Evolutionary conservation across 2,113 vertebrate species (phyloP), one percentile per base, ranked within the genome.

Genomic region (Oreocharis arfaki): DNA sequence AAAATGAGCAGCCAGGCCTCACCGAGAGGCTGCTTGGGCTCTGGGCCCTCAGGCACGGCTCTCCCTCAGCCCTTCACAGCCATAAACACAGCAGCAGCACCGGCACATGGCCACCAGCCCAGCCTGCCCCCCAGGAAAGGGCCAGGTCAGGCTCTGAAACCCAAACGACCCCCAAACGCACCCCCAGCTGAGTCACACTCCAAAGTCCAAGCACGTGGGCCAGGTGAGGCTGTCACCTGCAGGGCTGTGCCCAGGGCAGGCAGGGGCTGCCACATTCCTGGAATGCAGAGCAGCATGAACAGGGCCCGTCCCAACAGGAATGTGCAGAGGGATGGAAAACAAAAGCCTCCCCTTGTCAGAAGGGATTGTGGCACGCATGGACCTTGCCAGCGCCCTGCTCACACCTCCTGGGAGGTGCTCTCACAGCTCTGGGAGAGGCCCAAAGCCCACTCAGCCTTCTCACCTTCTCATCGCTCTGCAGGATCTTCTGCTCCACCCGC

Each of bases 381-480:
- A 14, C 22, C 24, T 2, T 11, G 5, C 42, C 59, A 52, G 24
- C 0, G 35, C 56, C 64, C 52, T 11, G 14, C 50, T 41, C n/a
- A 49, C 50, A 67, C 49, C 47, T 73, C 47, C 7, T 21, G 33
- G 23, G 46, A n/a, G n/a, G n/a, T n/a, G n/a, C n/a, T n/a, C 52
- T 76, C 57, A n/a, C 33, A 39, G 71, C 39, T 89, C 60, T 37
- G 6, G 0, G 1, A 53, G 42, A 4, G 7, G 35, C 10, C 41
- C 64, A 39, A 46, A 71, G 68, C 76, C 39, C 2, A 8, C 68
- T 12, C 56, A 69, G 44, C 1, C 26, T 44, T 41, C 95, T 67
- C 70, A 99, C 99, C 98, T 99, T 99, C 56, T 99, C 99, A 30
- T 99, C 98, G 0, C 96, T 97, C 83, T 99, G 98, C 41, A 98